Evolutionary conservation across 2,888 invertebrate species (phyloP).

Genomic region (Choreutis nemorana): DNA sequence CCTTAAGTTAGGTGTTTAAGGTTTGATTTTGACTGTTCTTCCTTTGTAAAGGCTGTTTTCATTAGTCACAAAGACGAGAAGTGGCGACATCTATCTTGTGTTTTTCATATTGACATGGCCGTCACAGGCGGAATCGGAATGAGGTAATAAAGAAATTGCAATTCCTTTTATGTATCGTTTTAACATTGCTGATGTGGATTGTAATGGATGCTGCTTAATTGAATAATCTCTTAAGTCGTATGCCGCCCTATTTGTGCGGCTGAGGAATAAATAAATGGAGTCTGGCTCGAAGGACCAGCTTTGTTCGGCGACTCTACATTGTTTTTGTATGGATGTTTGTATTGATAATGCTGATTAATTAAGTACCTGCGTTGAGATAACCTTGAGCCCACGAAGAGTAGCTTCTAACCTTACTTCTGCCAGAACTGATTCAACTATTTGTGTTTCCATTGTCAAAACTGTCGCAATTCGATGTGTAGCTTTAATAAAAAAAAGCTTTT

Average conservation of each 20-base stretch:
- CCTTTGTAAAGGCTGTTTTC: constrained; percentile 20
- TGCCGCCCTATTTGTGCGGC: constrained; percentile 11
- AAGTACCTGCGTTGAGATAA: no score
- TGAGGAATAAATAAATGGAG: constrained; percentile 2
- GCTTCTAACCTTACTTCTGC: no score
- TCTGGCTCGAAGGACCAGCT: constrained; percentile 6
- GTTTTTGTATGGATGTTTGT: no score
- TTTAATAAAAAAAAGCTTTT: no score
- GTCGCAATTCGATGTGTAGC: no score
- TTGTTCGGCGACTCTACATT: no score
- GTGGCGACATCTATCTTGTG: constrained; percentile 43
- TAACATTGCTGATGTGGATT: constrained; percentile 25
- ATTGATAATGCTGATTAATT: no score
- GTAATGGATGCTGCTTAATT: constrained; percentile 37
- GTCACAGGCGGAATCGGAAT: constrained; percentile 32
- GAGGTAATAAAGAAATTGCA: constrained; percentile 49
- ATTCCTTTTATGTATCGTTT: constrained; percentile 31
- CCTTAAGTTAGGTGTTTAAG: neutral
- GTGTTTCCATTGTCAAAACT: no score
- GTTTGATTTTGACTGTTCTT: constrained; percentile 10
- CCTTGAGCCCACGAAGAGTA: no score
- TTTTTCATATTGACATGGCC: constrained; percentile 42
- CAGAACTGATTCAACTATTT: no score
- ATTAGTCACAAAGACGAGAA: constrained; percentile 30
- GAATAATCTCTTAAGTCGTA: constrained; percentile 24